phyloP scores from a whole-genome alignment of 2,888 invertebrate genomes.

The Diadromus collaris region DNA sequence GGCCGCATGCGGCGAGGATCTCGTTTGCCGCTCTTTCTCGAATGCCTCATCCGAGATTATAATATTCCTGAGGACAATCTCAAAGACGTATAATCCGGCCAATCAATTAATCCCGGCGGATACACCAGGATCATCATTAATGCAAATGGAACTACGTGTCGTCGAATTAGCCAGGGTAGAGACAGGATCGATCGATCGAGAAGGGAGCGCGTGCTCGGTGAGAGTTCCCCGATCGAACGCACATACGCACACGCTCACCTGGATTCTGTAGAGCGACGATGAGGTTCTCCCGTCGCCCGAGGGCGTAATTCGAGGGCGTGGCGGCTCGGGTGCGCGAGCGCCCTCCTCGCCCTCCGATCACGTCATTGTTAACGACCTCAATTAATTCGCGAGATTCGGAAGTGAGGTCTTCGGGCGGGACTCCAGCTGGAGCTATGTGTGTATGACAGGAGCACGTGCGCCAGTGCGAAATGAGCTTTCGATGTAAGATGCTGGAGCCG shows the following conservation, averaged over 20 bases:
- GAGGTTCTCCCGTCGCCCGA: constrained; percentile 55
- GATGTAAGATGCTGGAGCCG: constrained; percentile 3
- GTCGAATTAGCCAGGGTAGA: constrained; percentile 51
- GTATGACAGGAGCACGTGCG: constrained; percentile 55
- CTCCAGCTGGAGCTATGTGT: constrained; percentile 13
- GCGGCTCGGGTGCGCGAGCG: constrained; percentile 45
- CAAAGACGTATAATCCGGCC: constrained; percentile 25
- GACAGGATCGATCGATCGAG: constrained; percentile 50
- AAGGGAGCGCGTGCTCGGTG: constrained; percentile 23
- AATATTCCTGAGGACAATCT: constrained; percentile 14
- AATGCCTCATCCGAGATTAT: neutral
- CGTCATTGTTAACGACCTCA: constrained; percentile 62
- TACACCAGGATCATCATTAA: constrained; percentile 37
- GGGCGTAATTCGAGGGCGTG: constrained; percentile 64
- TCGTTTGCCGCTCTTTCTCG: constrained; percentile 29
- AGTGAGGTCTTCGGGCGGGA: constrained; percentile 45
- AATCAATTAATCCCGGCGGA: constrained; percentile 34
- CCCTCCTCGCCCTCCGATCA: constrained; percentile 56
- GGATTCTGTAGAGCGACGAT: constrained; percentile 38
- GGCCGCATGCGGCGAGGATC: constrained; percentile 51
- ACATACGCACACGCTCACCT: constrained; percentile 19
- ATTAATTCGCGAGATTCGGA: constrained; percentile 60
- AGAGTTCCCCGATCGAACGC: constrained; percentile 40
- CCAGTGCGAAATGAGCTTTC: neutral
- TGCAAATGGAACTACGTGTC: constrained; percentile 55